Percentiles rank a stretch among this genome's conserved stretches.
These are phyloP conservation scores for Nesidiocoris tenuis DNA, from an alignment of 2,888 invertebrate genomes.

Conservation along the genomic window DNA sequence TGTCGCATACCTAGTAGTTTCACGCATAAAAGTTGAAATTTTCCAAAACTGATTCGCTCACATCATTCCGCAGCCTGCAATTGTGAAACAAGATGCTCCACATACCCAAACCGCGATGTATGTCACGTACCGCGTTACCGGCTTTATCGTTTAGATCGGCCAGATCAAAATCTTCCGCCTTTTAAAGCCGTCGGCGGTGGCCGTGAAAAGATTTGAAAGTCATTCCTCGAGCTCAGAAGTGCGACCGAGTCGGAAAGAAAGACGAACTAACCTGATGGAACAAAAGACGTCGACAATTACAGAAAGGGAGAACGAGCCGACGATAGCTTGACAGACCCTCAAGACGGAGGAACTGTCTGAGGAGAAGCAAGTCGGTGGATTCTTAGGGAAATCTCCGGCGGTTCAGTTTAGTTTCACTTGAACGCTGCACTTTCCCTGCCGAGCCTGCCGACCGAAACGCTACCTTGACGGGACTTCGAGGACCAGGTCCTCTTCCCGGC, in stretches of 20 bases:
- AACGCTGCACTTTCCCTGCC: conserved; percentile 25
- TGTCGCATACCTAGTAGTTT: no score
- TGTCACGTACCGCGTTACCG: no score
- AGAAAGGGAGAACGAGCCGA: conserved; percentile 8
- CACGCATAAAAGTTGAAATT: no score
- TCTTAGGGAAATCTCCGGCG: conserved; percentile 24
- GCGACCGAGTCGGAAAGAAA: neutral
- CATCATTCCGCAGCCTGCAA: no score
- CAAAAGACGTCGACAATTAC: conserved; percentile 23
- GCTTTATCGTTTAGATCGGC: neutral
- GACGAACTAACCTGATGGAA: conserved; percentile 10
- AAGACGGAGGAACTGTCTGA: neutral
- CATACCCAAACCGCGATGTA: no score
- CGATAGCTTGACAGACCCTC: neutral
- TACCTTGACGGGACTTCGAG: neutral
- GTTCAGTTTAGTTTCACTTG: conserved; percentile 17
- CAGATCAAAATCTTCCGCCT: neutral
- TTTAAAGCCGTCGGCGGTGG: neutral
- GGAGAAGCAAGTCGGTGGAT: neutral
- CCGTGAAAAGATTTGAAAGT: neutral
- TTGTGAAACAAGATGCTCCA: no score
- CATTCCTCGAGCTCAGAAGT: neutral
- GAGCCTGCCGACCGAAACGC: conserved; percentile 20
- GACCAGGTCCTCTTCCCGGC: neutral
- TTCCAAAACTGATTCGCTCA: no score